Conservation (phyloP, 2,888 invertebrate genomes). For the Dendrolimus houi region DNA sequence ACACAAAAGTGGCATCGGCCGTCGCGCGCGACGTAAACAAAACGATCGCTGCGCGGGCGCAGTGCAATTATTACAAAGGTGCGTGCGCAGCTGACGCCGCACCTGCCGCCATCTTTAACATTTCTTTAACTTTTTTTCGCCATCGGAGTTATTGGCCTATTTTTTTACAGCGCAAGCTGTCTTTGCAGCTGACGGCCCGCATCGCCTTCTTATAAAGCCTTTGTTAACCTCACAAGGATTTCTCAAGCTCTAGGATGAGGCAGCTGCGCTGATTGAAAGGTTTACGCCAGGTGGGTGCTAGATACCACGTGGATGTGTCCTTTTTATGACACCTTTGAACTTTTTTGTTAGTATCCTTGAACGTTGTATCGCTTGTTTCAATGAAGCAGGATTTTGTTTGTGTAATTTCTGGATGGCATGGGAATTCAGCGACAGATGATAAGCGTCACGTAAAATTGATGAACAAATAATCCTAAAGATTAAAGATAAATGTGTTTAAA, state of each 20-base stretch:
- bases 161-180: conserved; percentile 71
- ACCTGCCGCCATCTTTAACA: conserved; percentile 71
- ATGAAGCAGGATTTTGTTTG: neutral
- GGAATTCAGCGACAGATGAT: neutral
- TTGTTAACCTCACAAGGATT: conserved; percentile 27
- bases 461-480: too few relatives aligned
- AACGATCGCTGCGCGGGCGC: conserved; percentile 42
- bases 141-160: conserved; percentile 73
- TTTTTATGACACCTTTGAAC: conserved; percentile 21
- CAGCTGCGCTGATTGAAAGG: conserved; percentile 51
- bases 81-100: conserved; percentile 66
- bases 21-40: conserved; percentile 43
- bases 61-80: conserved; percentile 68
- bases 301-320: conserved; percentile 40
- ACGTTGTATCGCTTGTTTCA: neutral
- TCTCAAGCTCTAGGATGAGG: conserved; percentile 22
- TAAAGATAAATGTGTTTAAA: too few relatives aligned
- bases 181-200: conserved; percentile 52
- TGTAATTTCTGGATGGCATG: neutral
- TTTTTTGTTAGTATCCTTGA: conserved; percentile 14
- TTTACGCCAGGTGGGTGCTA: conserved; percentile 48
- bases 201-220: conserved; percentile 33
- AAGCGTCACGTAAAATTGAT: neutral
- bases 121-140: conserved; percentile 70
- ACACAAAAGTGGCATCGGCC: conserved; percentile 30